Conservation (phyloP, 2,113 vertebrate species). For the Xiphophorus couchianus region DNA sequence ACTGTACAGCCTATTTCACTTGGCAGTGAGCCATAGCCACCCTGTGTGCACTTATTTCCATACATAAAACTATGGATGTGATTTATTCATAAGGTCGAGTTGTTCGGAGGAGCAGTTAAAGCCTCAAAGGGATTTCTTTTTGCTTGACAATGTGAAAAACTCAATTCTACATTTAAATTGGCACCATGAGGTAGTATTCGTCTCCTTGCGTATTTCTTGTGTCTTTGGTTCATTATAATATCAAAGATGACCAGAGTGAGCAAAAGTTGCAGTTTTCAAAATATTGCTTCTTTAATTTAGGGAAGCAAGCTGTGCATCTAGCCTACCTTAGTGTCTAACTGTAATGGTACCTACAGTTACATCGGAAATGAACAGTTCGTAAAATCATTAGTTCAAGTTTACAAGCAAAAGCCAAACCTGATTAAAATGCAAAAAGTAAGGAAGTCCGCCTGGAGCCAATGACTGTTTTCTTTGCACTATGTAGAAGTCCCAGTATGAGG, state of each 20-base stretch:
- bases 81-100: constrained; percentile 44
- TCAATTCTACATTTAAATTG: constrained; percentile 14
- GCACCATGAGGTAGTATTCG: neutral
- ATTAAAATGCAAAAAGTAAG: neutral
- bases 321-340: no score
- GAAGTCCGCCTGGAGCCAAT: neutral
- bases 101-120: constrained; percentile 29
- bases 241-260: neutral
- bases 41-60: constrained; percentile 55
- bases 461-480: neutral
- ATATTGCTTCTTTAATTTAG: neutral
- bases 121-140: constrained; percentile 22
- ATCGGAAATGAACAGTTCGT: no score
- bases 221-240: neutral
- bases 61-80: constrained; percentile 57
- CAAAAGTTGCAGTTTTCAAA: neutral
- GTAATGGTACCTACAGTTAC: no score
- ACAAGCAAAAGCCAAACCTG: no score
- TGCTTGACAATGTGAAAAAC: constrained; percentile 1
- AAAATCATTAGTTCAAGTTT: no score
- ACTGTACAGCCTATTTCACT: constrained; percentile 64
- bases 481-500: neutral
- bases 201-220: neutral
- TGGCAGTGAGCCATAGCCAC: constrained; percentile 57
- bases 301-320: no score